phyloP scores from a whole-genome alignment of 2,888 invertebrate species.

The Amiota minor region DNA sequence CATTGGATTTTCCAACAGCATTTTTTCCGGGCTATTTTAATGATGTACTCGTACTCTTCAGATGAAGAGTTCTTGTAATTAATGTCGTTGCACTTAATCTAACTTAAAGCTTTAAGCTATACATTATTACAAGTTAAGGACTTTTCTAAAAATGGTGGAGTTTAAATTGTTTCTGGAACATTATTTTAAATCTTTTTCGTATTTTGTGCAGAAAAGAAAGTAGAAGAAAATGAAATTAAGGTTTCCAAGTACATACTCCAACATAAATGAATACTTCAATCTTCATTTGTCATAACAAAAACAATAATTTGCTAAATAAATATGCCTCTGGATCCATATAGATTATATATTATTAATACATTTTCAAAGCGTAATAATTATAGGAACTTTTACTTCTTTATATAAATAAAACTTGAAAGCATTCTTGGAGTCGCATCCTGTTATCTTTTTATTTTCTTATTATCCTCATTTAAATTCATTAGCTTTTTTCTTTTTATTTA shows the following conservation, averaged over 20 bases:
- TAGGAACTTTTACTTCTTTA: no score
- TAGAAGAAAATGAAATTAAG: no score
- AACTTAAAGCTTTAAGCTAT: slow-evolving; percentile 25
- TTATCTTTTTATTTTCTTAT: background rate
- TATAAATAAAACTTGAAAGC: no score
- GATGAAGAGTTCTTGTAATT: slow-evolving; percentile 22
- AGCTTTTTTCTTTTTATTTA: slow-evolving; percentile 7
- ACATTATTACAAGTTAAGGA: no score
- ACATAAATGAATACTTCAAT: no score
- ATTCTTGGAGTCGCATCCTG: no score
- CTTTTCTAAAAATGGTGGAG: background rate
- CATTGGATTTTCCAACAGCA: background rate
- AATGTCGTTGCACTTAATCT: slow-evolving; percentile 25
- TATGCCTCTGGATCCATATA: no score
- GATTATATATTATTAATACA: no score
- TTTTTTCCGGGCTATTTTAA: background rate
- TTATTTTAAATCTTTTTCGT: background rate
- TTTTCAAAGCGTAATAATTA: no score
- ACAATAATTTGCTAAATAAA: no score
- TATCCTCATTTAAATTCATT: slow-evolving; percentile 27
- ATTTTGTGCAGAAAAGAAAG: background rate
- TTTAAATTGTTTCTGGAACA: background rate
- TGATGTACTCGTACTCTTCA: slow-evolving; percentile 15
- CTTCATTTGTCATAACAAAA: no score
- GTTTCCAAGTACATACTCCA: no score